phyloP scores from a whole-genome alignment of 2,888 invertebrate genomes.

The Stegophylla sp. region DNA sequence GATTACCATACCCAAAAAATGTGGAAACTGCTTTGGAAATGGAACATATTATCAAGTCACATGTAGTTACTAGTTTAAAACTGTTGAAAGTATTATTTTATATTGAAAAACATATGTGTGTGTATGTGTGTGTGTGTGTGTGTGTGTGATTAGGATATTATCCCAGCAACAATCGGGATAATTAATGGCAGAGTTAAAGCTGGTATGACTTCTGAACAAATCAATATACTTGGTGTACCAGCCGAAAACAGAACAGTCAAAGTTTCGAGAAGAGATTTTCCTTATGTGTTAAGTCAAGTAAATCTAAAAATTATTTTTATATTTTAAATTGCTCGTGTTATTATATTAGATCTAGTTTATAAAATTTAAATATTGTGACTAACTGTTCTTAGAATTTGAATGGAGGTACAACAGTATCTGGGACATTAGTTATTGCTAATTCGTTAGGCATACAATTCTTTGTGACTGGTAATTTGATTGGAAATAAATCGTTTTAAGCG shows the following conservation, averaged over 20 bases:
- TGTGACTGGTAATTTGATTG: constrained; percentile 78
- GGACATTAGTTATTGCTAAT: constrained; percentile 86
- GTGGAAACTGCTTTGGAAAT: constrained; percentile 82
- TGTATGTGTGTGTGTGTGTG: too few species aligned
- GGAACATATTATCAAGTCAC: constrained; percentile 76
- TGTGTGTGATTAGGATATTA: constrained; percentile 71
- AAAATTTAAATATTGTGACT: constrained; percentile 5
- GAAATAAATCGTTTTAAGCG: too few species aligned
- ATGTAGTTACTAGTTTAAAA: too few species aligned
- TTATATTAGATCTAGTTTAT: background rate
- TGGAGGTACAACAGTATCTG: constrained; percentile 96
- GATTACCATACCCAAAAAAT: constrained; percentile 94
- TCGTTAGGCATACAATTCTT: constrained; percentile 85
- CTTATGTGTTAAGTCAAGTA: constrained; percentile 75
- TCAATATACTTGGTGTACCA: constrained; percentile 72
- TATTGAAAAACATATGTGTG: too few species aligned
- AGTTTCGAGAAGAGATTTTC: constrained; percentile 86
- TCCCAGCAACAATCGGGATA: constrained; percentile 92
- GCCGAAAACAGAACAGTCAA: constrained; percentile 71
- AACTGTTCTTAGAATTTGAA: constrained; percentile 67
- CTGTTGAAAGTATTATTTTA: too few species aligned
- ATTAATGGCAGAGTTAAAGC: constrained; percentile 82
- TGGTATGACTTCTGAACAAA: constrained; percentile 73
- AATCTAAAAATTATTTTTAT: constrained; percentile 61
- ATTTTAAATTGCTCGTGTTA: constrained; percentile 51